phyloP scores from a whole-genome alignment of 2,888 invertebrate species.

The Scrobipalpa atriplicella region DNA sequence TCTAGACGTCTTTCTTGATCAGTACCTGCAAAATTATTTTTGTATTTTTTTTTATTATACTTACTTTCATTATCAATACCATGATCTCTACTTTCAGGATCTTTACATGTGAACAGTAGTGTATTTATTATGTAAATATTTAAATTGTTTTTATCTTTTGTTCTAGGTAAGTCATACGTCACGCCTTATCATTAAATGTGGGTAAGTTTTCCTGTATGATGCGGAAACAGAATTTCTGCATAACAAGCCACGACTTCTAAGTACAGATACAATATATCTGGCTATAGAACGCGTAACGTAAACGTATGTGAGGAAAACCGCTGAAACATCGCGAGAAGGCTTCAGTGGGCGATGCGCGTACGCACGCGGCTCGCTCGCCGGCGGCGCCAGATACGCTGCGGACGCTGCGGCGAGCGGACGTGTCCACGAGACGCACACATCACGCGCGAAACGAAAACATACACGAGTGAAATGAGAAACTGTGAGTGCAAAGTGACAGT shows the following conservation, averaged over 20 bases:
- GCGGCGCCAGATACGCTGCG: constrained; percentile 68
- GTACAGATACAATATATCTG: constrained; percentile 38
- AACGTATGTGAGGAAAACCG: constrained; percentile 54
- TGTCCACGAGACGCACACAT: constrained; percentile 49
- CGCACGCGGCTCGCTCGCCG: constrained; percentile 66
- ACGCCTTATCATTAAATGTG: too few species aligned
- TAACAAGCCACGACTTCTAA: not conserved
- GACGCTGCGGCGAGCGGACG: constrained; percentile 77
- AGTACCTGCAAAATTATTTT: too few species aligned
- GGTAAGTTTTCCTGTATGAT: too few species aligned
- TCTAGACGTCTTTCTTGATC: too few species aligned
- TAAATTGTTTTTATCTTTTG: too few species aligned
- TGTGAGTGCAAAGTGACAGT: constrained; percentile 71
- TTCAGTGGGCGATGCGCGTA: constrained; percentile 66
- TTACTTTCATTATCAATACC: too few species aligned
- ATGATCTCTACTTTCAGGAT: too few species aligned
- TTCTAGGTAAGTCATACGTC: too few species aligned
- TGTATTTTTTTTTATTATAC: too few species aligned
- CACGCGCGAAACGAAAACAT: constrained; percentile 40
- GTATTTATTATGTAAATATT: too few species aligned
- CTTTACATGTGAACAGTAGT: too few species aligned
- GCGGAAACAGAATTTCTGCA: too few species aligned
- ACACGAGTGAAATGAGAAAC: constrained; percentile 57
- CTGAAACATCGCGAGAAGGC: constrained; percentile 56
- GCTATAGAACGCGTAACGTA: constrained; percentile 67